phyloP scores from a whole-genome alignment of 2,113 vertebrate species.

The Progne subis region DNA sequence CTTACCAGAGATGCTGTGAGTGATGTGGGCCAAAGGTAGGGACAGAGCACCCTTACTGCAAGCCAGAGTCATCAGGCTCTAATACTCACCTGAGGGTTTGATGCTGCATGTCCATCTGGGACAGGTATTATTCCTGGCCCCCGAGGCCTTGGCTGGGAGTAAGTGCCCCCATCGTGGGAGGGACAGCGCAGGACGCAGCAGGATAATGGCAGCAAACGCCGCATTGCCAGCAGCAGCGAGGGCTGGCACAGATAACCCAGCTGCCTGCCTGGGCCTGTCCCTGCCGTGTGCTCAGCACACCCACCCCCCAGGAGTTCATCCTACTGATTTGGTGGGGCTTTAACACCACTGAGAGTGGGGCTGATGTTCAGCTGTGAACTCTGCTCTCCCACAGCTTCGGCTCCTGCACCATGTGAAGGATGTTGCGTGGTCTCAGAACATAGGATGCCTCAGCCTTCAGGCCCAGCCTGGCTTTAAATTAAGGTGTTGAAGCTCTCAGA shows the following conservation, averaged over 20 bases:
- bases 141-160: accelerated
- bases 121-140: neutral
- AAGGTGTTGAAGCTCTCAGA: neutral
- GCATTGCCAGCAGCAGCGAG: neutral
- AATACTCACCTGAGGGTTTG: neutral
- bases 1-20: neutral
- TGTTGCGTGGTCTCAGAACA: accelerated
- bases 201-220: neutral
- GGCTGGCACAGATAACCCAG: neutral
- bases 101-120: neutral
- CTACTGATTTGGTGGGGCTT: neutral
- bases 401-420: neutral
- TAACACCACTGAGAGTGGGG: accelerated
- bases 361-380: neutral
- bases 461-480: neutral
- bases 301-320: neutral
- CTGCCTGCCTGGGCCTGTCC: neutral
- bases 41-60: neutral
- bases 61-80: neutral
- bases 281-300: neutral
- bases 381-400: neutral
- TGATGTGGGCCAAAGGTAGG: neutral
- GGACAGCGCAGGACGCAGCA: accelerated
- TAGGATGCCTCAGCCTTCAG: neutral
- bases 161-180: accelerated